Percentiles rank a stretch among this genome's conserved stretches.
These are phyloP conservation scores for Mylabris phalerata DNA, from an alignment of 1,140 invertebrate genomes.

Conservation along the genomic window DNA sequence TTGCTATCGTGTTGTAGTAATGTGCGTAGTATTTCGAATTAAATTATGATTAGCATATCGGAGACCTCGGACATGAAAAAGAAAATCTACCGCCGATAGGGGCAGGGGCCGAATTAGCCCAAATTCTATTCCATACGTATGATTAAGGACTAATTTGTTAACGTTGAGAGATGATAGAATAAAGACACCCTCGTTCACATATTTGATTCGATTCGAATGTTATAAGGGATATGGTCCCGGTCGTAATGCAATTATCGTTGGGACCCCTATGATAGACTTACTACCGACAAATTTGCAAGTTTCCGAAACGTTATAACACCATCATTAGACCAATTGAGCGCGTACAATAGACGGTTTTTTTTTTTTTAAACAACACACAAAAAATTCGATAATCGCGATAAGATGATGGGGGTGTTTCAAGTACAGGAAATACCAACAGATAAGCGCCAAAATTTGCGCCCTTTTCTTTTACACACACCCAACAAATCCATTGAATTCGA, in stretches of 20 bases:
- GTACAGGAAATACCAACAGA: no score
- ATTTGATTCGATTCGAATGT: no score
- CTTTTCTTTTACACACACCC: no score
- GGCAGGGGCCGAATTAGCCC: conserved; percentile 9
- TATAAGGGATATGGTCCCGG: conserved; percentile 25
- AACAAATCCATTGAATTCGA: no score
- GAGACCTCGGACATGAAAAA: conserved; percentile 19
- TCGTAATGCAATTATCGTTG: conserved; percentile 25
- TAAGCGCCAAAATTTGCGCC: no score
- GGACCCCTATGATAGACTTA: conserved; percentile 27
- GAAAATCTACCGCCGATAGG: conserved; percentile 3
- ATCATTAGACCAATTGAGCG: no score
- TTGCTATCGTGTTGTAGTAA: conserved; percentile 21
- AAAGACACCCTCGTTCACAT: conserved; percentile 9
- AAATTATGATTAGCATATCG: conserved; percentile 29
- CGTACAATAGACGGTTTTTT: no score
- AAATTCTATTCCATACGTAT: conserved; percentile 33
- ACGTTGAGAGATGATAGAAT: conserved; percentile 10
- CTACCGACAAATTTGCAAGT: conserved; percentile 10
- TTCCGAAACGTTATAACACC: not conserved
- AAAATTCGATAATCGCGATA: no score
- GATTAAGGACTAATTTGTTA: conserved; percentile 30
- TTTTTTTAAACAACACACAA: no score
- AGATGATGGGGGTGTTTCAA: no score
- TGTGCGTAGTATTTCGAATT: conserved; percentile 24